phyloP scores from a whole-genome alignment of 2,797 vertebrate species.

The Gymnoscopelus braueri region DNA sequence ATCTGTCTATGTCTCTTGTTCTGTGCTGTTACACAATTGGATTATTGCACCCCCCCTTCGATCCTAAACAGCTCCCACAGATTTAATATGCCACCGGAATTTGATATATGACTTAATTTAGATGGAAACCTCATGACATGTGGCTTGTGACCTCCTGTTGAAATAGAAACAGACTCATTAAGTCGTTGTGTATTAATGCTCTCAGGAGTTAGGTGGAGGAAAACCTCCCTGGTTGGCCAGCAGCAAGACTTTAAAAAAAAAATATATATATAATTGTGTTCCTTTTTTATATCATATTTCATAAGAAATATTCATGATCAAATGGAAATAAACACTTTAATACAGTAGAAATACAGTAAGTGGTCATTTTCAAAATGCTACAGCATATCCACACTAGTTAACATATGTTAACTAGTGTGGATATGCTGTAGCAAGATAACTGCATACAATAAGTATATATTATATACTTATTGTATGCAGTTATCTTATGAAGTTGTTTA shows the following conservation, averaged over 20 bases:
- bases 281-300: too few relatives aligned
- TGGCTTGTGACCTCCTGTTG: constrained; percentile 75
- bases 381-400: too few relatives aligned
- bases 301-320: too few relatives aligned
- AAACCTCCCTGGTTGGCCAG: neutral
- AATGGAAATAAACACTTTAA: too few relatives aligned
- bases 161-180: constrained; percentile 65
- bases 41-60: constrained; percentile 71
- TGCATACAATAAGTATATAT: too few relatives aligned
- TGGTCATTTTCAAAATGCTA: too few relatives aligned
- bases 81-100: constrained; percentile 82
- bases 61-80: constrained; percentile 70
- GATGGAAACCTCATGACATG: constrained; percentile 81
- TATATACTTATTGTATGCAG: too few relatives aligned
- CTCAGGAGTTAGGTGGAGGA: neutral
- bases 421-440: too few relatives aligned
- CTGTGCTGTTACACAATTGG: constrained; percentile 72
- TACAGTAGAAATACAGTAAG: too few relatives aligned
- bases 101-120: constrained; percentile 81
- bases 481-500: too few relatives aligned
- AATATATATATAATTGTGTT: neutral
- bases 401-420: too few relatives aligned
- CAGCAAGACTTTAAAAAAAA: neutral
- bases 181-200: constrained; percentile 62
- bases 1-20: constrained; percentile 51